Base-by-base conservation (phyloP, 1,140 invertebrate species). In the Adelges cooleyi region DNA sequence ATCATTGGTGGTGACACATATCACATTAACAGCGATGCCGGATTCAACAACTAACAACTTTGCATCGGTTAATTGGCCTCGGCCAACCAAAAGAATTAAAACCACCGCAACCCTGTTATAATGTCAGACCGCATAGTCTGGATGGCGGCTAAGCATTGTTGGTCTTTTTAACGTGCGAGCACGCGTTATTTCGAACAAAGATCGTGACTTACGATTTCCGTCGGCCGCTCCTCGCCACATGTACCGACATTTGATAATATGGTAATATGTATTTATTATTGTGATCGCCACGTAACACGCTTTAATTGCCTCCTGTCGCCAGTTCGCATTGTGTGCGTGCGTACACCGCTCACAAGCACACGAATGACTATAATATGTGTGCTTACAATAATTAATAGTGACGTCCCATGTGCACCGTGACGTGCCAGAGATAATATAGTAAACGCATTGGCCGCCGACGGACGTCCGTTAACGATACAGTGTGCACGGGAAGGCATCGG, bases 181-280 rank as follows among this genome's bases (percentile, higher is more conserved):
- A 33, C 11, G 11, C 29, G 11, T 33, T 5, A 33, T 11, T 33
- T 33, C 29, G 5, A 33, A 6, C 5, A 33, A 33, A 33, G 29
- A 62, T 62, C 56, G 56, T 62, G 56, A 62, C 56, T 62, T 62
- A 62, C 40, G 40, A 62, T 42, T 59, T 59, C 53, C 53, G 56
- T 62, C n/a, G 17, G 27, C 25, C 5, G 22, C 9, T 4, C 15
- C 40, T 44, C 40, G n/a, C 40, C 5, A 17, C 23, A 13, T 3
- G 25, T 48, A 18, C 17, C n/a, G n/a, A n/a, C n/a, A n/a, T n/a
- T n/a, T n/a, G n/a, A n/a, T n/a, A n/a, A n/a, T n/a, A n/a, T n/a
- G n/a, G n/a, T n/a, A n/a, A n/a, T n/a, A n/a, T n/a, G n/a, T n/a
- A n/a, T n/a, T n/a, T n/a, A n/a, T n/a, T n/a, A n/a, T n/a, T n/a